These are phyloP conservation scores for Diloba caeruleocephala DNA, from an alignment of 2,888 invertebrate species.

Conservation along the genomic window DNA sequence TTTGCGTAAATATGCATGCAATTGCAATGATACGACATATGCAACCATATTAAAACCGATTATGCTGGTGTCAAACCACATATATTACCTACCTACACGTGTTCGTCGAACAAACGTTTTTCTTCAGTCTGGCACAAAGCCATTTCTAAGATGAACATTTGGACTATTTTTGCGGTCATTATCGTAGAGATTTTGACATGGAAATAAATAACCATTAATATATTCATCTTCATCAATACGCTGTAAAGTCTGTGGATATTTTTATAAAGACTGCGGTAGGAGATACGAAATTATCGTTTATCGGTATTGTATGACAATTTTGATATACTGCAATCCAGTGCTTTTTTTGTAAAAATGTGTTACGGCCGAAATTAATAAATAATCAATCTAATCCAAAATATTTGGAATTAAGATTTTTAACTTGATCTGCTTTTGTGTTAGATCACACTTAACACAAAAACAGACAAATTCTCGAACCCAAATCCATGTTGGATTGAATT, in stretches of 20 bases:
- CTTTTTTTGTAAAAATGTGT: conserved; percentile 5
- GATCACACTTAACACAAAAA: no score
- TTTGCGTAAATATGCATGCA: conserved; percentile 35
- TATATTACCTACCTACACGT: conserved; percentile 32
- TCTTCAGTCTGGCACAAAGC: conserved; percentile 59
- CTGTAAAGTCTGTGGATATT: conserved; percentile 14
- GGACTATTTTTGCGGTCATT: conserved; percentile 39
- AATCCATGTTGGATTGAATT: no score
- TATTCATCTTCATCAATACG: conserved; percentile 28
- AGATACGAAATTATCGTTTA: conserved; percentile 9
- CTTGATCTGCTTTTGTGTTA: no score
- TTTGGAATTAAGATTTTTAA: no score
- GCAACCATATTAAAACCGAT: conserved; percentile 26
- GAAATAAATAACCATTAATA: conserved; percentile 30
- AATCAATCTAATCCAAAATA: no score
- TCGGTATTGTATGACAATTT: conserved; percentile 5
- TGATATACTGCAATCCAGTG: conserved; percentile 3
- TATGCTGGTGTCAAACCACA: conserved; percentile 34
- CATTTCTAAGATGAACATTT: conserved; percentile 41
- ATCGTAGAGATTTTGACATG: conserved; percentile 28
- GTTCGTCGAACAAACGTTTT: conserved; percentile 39
- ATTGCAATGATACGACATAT: conserved; percentile 32
- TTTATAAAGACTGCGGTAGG: conserved; percentile 19
- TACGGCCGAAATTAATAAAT: no score
- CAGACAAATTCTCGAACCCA: no score